These are phyloP conservation scores for Hephaestus fuliginosus DNA, from an alignment of 2,797 vertebrate genomes.

Conservation along the genomic window DNA sequence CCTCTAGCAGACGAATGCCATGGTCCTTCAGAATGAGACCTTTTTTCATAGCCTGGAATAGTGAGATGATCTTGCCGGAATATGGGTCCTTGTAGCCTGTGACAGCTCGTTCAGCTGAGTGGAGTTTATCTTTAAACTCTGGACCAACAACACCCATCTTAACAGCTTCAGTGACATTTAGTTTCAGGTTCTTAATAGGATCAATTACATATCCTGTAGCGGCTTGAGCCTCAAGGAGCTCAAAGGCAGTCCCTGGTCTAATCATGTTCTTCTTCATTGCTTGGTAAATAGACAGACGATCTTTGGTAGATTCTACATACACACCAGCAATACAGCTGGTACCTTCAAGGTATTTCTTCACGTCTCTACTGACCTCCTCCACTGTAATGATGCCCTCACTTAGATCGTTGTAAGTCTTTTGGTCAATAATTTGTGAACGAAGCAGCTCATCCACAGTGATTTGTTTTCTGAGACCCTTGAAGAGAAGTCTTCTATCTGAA, in stretches of 20 bases:
- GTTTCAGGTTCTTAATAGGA: constrained; percentile 95
- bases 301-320: constrained; percentile 94
- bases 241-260: constrained; percentile 96
- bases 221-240: constrained; percentile 96
- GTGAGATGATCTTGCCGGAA: constrained; percentile 93
- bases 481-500: constrained; percentile 90
- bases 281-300: constrained; percentile 95
- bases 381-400: constrained; percentile 90
- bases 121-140: constrained; percentile 98
- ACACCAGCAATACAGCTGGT: constrained; percentile 97
- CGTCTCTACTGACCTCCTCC: constrained; percentile 91
- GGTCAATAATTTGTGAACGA: constrained; percentile 91
- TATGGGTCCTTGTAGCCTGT: constrained; percentile 97
- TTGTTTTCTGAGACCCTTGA: constrained; percentile 95
- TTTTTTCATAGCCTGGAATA: constrained; percentile 99
- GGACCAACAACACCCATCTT: constrained; percentile 93
- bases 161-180: constrained; percentile 94
- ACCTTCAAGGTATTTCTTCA: constrained; percentile 95
- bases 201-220: constrained; percentile 97
- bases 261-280: constrained; percentile 99
- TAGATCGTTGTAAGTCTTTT: constrained; percentile 91
- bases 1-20: constrained; percentile 95
- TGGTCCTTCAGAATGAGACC: constrained; percentile 97
- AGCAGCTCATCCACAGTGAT: constrained; percentile 95
- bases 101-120: constrained; percentile 95